A percentile compares a stretch with the other conserved stretches of the same genome.
Evolutionary conservation across 2,113 vertebrate species (phyloP).

Genomic region (Antechinus flavipes): DNA sequence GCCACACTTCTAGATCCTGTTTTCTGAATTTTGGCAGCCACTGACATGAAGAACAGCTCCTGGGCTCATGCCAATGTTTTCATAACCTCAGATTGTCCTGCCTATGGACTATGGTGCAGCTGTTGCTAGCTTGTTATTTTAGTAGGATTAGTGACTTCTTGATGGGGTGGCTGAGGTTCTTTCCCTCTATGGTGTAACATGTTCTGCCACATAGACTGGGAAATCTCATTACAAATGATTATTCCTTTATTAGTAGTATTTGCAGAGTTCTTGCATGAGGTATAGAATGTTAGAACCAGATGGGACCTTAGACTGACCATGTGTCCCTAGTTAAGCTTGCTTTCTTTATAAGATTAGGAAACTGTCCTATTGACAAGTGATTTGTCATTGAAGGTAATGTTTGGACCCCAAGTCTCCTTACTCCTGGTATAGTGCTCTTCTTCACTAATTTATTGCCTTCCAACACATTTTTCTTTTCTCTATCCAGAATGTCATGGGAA

Average conservation of each 20-base stretch:
- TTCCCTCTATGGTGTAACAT: constrained; percentile 20
- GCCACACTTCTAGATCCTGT: constrained; percentile 67
- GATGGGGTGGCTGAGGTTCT: constrained; percentile 59
- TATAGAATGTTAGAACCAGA: not conserved
- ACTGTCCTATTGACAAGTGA: not conserved
- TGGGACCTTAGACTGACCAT: not conserved
- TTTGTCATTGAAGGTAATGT: not conserved
- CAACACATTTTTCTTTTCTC: not conserved
- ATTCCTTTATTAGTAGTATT: constrained; percentile 30
- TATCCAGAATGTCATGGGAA: not conserved
- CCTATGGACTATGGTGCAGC: constrained; percentile 58
- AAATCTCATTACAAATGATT: not conserved
- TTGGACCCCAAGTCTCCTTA: not conserved
- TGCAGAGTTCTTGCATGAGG: not conserved
- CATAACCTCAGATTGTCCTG: constrained; percentile 67
- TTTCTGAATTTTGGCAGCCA: constrained; percentile 60
- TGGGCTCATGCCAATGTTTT: constrained; percentile 70
- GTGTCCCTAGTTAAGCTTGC: not conserved
- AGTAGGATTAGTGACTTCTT: constrained; percentile 60
- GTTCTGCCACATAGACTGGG: constrained; percentile 42
- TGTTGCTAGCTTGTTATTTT: constrained; percentile 56
- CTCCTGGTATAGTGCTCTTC: not conserved
- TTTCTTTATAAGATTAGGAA: not conserved
- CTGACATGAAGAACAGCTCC: not conserved
- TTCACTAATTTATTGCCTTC: not conserved